A percentile compares a stretch with the other conserved stretches of the same genome.
phyloP scores from a whole-genome alignment of 2,797 vertebrate species.

The Eospalax fontanierii region DNA sequence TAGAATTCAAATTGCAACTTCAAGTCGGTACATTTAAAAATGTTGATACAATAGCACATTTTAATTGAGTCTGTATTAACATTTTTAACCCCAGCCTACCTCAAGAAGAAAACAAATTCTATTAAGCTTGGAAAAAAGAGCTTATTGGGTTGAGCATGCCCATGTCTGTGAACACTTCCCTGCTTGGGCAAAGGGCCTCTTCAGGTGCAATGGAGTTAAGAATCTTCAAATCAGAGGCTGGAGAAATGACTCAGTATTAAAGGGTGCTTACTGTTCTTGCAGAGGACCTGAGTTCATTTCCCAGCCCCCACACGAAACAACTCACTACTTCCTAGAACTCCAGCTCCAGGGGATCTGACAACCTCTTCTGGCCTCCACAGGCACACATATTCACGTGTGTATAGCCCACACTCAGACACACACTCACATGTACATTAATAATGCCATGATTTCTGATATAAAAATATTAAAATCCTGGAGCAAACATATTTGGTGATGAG shows the following conservation, averaged over 20 bases:
- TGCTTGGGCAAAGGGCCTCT: background rate
- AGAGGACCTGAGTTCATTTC: background rate
- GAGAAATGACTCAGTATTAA: background rate
- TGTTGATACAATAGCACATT: background rate
- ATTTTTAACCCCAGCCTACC: background rate
- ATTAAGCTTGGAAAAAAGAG: background rate
- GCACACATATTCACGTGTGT: too few relatives aligned
- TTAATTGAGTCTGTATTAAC: background rate
- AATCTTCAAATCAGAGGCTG: background rate
- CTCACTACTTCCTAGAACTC: background rate
- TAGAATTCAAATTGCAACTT: conserved; percentile 33
- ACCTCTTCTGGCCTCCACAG: too few relatives aligned
- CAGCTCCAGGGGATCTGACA: background rate
- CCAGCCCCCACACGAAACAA: background rate
- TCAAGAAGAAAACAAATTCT: background rate
- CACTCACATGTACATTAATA: background rate
- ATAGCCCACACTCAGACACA: too few relatives aligned
- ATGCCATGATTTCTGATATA: background rate
- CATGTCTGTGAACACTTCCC: background rate
- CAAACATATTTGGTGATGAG: background rate
- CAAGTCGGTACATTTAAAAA: background rate
- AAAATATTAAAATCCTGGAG: background rate
- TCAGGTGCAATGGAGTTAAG: background rate
- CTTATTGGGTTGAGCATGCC: background rate
- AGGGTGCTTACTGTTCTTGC: background rate